Base-by-base conservation (phyloP, 2,888 invertebrate genomes). In the Metacarcinus magister region DNA sequence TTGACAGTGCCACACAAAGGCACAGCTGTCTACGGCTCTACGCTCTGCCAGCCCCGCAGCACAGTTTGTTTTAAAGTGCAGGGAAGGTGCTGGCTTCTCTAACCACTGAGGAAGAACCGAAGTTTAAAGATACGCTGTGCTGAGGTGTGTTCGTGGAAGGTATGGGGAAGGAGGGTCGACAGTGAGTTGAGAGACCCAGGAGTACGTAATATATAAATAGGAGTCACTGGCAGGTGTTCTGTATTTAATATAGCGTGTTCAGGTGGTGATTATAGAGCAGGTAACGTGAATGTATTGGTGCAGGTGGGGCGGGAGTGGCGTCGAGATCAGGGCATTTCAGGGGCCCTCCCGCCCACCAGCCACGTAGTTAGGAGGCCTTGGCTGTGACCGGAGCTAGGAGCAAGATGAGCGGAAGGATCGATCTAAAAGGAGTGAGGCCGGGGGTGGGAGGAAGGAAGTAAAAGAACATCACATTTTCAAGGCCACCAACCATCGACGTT, bases 401-500 rank as follows among this genome's bases (percentile, higher is more conserved):
- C 16, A 39, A 19, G 87, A 87, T 32, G 32, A 87, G 19, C 39
- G 28, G 39, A 87, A 87, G 87, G 87, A 87, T n/a, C 87, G 19
- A 82, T 82, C 75, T 10, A 28, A n/a, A 16, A 23, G 67, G 23
- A 23, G 67, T 67, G 67, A 23, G 67, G 5, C 19, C 0, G 5
- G 67, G 10, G 75, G 75, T 28, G 87, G 19, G 39, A 87, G 87
- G 87, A 87, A 87, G 87, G 87, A 75, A 75, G 75, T n/a, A 75
- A 28, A 28, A n/a, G 75, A 28, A n/a, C 75, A 75, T 75, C 75
- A 75, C 2, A 28, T 28, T 8, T n/a, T 75, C 28, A 75, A 75
- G 75, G 75, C 28, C 75, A 28, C 75, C 75, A 75, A 75, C 28
- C 75, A 75, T 2, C 23, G 60, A 60, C 60, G 60, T 60, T 23